Evolutionary conservation across 2,113 vertebrate genomes (phyloP).

Genomic region (Pelodiscus sinensis): DNA sequence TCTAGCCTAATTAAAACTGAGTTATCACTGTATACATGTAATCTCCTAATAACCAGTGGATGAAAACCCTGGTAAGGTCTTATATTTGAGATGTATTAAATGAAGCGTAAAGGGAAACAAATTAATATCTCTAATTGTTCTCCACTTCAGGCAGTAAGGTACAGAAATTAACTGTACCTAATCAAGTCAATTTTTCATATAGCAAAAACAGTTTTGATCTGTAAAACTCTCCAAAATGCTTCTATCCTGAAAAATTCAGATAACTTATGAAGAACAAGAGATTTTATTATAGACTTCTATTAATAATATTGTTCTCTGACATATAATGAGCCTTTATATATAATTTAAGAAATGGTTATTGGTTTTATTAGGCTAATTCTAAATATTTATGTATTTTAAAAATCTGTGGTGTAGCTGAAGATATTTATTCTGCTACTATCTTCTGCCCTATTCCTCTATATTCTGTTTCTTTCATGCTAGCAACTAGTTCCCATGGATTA

Average conservation of each 20-base stretch:
- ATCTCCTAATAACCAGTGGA: slow-evolving; percentile 38
- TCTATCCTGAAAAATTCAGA: not conserved
- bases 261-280: not conserved
- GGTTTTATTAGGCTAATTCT: not conserved
- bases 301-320: not conserved
- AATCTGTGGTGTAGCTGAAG: not conserved
- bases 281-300: not conserved
- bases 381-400: not conserved
- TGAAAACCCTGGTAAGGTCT: slow-evolving; percentile 48
- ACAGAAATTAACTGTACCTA: slow-evolving; percentile 47
- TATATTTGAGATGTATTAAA: slow-evolving; percentile 47
- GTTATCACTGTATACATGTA: slow-evolving; percentile 39
- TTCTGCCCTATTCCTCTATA: not conserved
- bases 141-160: slow-evolving; percentile 17
- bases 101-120: slow-evolving; percentile 58
- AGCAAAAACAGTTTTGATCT: not conserved
- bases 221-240: not conserved
- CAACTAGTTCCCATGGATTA: not conserved
- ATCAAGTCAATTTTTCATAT: slow-evolving; percentile 25
- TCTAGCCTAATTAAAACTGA: slow-evolving; percentile 13
- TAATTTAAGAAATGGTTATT: not conserved
- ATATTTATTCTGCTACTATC: not conserved
- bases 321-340: not conserved
- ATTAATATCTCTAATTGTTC: slow-evolving; percentile 51
- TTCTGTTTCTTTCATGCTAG: accelerated